These are phyloP conservation scores for Nothocercus nigrocapillus DNA, from an alignment of 2,113 vertebrate genomes.

Conservation along the genomic window DNA sequence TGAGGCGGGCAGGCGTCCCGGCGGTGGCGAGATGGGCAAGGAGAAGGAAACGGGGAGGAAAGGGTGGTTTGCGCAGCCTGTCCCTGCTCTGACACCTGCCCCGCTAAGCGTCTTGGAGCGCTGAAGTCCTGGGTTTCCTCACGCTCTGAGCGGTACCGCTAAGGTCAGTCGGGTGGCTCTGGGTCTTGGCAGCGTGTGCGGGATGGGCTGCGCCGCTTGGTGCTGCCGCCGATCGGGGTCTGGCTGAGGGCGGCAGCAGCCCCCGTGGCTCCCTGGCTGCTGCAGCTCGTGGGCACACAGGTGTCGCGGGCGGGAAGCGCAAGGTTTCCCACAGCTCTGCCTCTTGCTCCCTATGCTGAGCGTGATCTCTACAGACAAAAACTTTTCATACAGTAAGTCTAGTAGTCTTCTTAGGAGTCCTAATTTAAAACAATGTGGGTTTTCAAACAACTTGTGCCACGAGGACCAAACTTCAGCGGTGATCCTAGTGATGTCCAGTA, in stretches of 20 bases:
- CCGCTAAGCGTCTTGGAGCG: neutral
- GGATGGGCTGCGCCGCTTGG: accelerated
- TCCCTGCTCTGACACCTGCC: neutral
- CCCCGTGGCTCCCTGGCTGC: accelerated
- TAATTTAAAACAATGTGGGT: neutral
- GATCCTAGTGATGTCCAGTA: neutral
- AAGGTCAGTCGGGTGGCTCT: neutral
- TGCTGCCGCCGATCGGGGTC: neutral
- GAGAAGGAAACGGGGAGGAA: neutral
- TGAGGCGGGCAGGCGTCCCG: neutral
- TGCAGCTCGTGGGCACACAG: neutral
- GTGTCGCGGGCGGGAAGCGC: neutral
- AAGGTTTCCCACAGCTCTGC: neutral
- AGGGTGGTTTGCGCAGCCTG: accelerated
- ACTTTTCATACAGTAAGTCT: neutral
- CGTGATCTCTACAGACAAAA: neutral
- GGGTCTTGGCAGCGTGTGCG: neutral
- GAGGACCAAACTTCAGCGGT: neutral
- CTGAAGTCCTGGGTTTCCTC: too few relatives aligned
- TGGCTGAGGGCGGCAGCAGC: accelerated
- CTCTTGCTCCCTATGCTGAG: accelerated
- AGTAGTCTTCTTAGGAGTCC: neutral
- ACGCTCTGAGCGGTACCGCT: accelerated
- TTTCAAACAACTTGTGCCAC: neutral
- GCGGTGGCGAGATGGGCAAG: too few relatives aligned